Evolutionary conservation across 2,113 vertebrate species (phyloP), one percentile per base, ranked within the genome.

Genomic region (Xyliphius kryptos): DNA sequence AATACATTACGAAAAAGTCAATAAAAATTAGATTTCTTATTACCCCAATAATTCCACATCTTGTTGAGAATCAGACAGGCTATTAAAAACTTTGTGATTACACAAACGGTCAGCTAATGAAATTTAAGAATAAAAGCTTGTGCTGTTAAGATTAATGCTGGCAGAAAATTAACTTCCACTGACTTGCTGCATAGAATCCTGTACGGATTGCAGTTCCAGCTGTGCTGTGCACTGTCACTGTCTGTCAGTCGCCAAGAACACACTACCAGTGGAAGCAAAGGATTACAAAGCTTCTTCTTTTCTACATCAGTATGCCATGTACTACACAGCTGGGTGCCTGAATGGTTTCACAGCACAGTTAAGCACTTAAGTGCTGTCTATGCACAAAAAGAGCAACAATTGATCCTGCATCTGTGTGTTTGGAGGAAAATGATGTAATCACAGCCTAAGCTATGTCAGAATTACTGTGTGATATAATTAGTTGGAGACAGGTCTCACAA

Each of bases 191-290:
- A n/a, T 11, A 12, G 10, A 66, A 58, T 58, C 2, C 47, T 20
- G 14, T 36, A 44, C 50, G 55, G 36, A 46, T 49, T 50, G 50
- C 21, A 38, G 55, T n/a, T 66, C 19, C 47, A 51, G 54, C 36
- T 66, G 46, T 58, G 36, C 44, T 46, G 16, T 46, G 19, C 43
- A 40, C 15, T 62, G 60, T 41, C 17, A 21, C n/a, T 15, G 3
- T 14, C 44, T 58, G 47, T 19, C 20, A 26, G 19, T 51, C 55
- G 55, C 44, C n/a, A 52, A 66, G 55, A 37, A 58, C 9, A 5
- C 8, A 19, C 37, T 36, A n/a, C 58, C 51, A 51, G 19, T 20
- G 13, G 54, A 13, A 58, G 20, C 48, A 10, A 51, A 43, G 37
- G 11, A 26, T 43, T 19, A n/a, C 37, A 57, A 14, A 32, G 54